Base-by-base conservation (phyloP, 2,797 vertebrate genomes). In the Mycteria americana region DNA sequence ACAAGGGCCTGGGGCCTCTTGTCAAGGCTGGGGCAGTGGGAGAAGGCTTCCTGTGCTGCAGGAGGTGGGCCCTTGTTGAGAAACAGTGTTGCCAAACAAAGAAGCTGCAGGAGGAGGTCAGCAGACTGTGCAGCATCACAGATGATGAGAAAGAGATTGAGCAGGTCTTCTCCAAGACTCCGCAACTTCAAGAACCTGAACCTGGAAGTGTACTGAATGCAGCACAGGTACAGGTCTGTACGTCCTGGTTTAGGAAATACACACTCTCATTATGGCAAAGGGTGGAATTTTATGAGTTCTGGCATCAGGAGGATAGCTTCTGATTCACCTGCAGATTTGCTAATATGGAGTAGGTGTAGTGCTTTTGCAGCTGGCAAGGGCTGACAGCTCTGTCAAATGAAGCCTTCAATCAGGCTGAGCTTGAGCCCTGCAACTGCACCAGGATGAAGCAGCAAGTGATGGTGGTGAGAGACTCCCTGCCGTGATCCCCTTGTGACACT, bases 181-280 rank as follows among this genome's bases (percentile, higher is more conserved):
- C 33, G 28, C 21, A 75, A 4, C 33, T 68, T 72, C 48, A 56
- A 43, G 28, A 56, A 21, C 41, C 31, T 68, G 57, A 79, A 50
- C 5, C 9, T 25, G 7, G 31, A 68, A 21, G 7, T 16, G 18
- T 41, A 22, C 18, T 28, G 25, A 81, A 50, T 50, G 53, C 22
- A 48, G 17, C 0, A 0, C 22, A 33, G 8, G 18, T 21, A 25
- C 13, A 25, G 13, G 13, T 30, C 7, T 67, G 27, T n/a, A 33
- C 13, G 39, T 62, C 43, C 10, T 37, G 7, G 2, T n/a, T 37
- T 72, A 59, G 41, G 35, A 85, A 50, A 69, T 0, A 48, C 15
- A 27, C 6, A 21, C 4, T 70, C 4, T 31, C 5, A 4, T 45
- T 59, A 11, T 25, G 21, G 30, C 7, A 53, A 67, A 24, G 11